phyloP scores from a whole-genome alignment of 2,888 invertebrate genomes.

The Chironomus tentans region DNA sequence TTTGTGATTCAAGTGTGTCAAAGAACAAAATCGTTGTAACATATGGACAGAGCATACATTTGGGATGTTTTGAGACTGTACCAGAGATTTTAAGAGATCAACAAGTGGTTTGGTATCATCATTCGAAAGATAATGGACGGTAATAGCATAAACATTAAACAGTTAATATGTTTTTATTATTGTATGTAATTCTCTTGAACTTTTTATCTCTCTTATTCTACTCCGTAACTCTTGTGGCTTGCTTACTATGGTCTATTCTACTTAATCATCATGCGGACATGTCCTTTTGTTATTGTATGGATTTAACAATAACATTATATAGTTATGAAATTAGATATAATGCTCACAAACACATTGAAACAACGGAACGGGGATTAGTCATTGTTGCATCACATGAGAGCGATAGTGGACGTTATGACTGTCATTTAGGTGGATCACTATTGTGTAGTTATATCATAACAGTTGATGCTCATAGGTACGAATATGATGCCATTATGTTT shows the following conservation, averaged over 20 bases:
- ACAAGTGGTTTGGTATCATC: conserved; percentile 79
- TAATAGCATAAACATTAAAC: conserved; percentile 30
- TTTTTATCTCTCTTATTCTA: conserved; percentile 22
- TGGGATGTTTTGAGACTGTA: conserved; percentile 85
- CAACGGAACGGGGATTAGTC: conserved; percentile 83
- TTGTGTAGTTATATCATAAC: conserved; percentile 87
- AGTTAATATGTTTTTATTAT: conserved; percentile 22
- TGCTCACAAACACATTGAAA: conserved; percentile 87
- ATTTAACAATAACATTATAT: neutral
- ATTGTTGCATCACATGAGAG: conserved; percentile 81
- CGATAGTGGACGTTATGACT: conserved; percentile 84
- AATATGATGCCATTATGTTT: conserved; percentile 29
- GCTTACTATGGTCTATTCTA: too few relatives aligned
- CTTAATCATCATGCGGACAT: neutral
- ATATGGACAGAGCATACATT: conserved; percentile 86
- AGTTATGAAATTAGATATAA: conserved; percentile 48
- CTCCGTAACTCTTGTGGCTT: neutral
- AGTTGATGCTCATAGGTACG: conserved; percentile 75
- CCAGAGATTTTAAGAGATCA: conserved; percentile 74
- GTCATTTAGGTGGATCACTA: conserved; percentile 79
- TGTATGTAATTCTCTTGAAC: conserved; percentile 1
- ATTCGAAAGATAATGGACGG: conserved; percentile 79
- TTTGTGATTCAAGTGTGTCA: conserved; percentile 81
- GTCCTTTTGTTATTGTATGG: neutral
- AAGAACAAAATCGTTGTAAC: conserved; percentile 83